These are phyloP conservation scores for Oryzias dopingdopingensis DNA, from an alignment of 2,797 vertebrate species.

Conservation along the genomic window DNA sequence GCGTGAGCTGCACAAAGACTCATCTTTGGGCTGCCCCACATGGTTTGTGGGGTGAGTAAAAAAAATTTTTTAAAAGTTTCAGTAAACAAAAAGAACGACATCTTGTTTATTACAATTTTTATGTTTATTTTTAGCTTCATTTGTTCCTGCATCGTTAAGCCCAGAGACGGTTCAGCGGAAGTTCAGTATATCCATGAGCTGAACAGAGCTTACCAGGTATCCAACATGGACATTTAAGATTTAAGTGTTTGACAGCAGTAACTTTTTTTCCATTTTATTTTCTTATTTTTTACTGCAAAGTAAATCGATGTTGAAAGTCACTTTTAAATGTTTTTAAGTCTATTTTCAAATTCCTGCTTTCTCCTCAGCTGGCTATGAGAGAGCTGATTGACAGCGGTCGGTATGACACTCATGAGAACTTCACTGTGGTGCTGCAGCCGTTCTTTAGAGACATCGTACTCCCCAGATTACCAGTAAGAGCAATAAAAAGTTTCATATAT, in stretches of 20 bases:
- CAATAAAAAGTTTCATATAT: not conserved
- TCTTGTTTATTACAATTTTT: not conserved
- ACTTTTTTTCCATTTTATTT: too few species aligned
- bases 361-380: conserved; percentile 70
- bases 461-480: conserved; percentile 75
- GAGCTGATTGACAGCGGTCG: conserved; percentile 82
- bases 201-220: conserved; percentile 86
- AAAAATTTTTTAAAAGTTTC: too few species aligned
- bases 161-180: conserved; percentile 75
- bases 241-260: not conserved
- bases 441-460: conserved; percentile 77
- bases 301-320: too few species aligned
- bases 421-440: conserved; percentile 89
- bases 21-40: conserved; percentile 76
- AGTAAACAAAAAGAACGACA: not conserved
- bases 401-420: conserved; percentile 84
- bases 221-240: not conserved
- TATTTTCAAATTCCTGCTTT: not conserved
- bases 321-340: not conserved
- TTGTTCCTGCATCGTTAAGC: conserved; percentile 85
- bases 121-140: conserved; percentile 66
- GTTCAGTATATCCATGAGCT: conserved; percentile 68
- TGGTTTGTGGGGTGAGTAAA: conserved; percentile 70
- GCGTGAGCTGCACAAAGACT: conserved; percentile 78
- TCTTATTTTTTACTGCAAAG: too few species aligned